Percentiles rank a stretch among this genome's conserved stretches.
Evolutionary conservation across 2,113 vertebrate species (phyloP).

Genomic region (Pan troglodytes): NHGRI_mPanTro3-v2.1_pri NC_072413.2:102582501-102583000

Average conservation of each 20-base stretch:
- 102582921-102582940: constrained; percentile 87
- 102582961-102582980: constrained; percentile 55
- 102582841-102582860: constrained; percentile 86
- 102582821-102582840: constrained; percentile 90
- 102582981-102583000: background rate
- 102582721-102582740: constrained; percentile 79
- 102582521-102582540: too few relatives aligned
- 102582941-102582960: constrained; percentile 80
- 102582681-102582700: background rate
- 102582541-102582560: background rate
- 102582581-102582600: too few relatives aligned
- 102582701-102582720: constrained; percentile 76
- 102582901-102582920: constrained; percentile 82
- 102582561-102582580: too few relatives aligned
- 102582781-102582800: constrained; percentile 84
- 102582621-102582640: accelerated
- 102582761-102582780: constrained; percentile 79
- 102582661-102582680: background rate
- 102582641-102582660: accelerated
- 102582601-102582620: accelerated
- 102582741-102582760: constrained; percentile 18
- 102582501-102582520: background rate
- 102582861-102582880: constrained; percentile 91
- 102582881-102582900: constrained; percentile 83
- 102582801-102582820: constrained; percentile 91